These are phyloP conservation scores for Amazona ochrocephala DNA, from an alignment of 2,797 vertebrate genomes.

Conservation along the genomic window DNA sequence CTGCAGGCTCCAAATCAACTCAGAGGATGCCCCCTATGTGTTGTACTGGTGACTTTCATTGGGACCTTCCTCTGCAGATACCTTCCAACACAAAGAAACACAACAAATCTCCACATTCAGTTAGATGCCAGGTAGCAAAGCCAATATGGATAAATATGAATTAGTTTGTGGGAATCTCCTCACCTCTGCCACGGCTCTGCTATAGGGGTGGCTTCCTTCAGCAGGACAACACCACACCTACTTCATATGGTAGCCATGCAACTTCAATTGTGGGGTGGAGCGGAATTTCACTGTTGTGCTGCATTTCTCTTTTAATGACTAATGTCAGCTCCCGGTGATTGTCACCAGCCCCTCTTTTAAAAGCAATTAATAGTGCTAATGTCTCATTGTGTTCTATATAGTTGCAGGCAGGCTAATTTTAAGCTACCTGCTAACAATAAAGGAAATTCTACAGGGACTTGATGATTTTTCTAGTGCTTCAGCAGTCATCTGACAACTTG, in stretches of 20 bases:
- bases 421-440: background rate
- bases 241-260: background rate
- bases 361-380: background rate
- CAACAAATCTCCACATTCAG: no score
- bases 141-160: background rate
- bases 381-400: background rate
- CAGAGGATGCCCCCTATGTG: background rate
- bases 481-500: background rate
- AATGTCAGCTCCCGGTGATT: background rate
- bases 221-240: background rate
- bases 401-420: background rate
- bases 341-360: background rate
- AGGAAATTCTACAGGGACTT: background rate
- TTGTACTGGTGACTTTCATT: no score
- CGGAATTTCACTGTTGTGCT: background rate
- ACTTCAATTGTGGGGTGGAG: background rate
- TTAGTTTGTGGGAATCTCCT: background rate
- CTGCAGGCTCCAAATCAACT: background rate
- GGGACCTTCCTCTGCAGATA: background rate
- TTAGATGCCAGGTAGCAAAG: rapidly evolving
- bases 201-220: background rate
- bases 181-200: background rate
- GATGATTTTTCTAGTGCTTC: background rate
- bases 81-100: background rate
- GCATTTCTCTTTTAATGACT: background rate